These are phyloP conservation scores for Machimus rusticus DNA, from an alignment of 2,888 invertebrate species.

Conservation along the genomic window DNA sequence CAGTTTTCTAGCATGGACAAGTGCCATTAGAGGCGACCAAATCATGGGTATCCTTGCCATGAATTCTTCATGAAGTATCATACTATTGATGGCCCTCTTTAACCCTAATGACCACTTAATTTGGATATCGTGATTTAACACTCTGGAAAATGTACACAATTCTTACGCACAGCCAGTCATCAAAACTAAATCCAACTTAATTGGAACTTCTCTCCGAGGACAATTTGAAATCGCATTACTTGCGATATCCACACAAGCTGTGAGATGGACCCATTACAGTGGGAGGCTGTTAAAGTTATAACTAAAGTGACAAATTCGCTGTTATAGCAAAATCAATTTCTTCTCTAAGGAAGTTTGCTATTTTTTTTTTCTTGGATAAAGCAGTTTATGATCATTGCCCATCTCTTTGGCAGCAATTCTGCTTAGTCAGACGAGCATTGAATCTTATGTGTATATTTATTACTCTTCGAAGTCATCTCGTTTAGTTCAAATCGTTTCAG, in stretches of 20 bases:
- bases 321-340: conserved; percentile 8
- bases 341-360: neutral
- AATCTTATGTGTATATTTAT: neutral
- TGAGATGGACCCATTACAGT: neutral
- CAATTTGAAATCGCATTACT: neutral
- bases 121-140: conserved; percentile 14
- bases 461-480: neutral
- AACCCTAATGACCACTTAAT: conserved; percentile 10
- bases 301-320: neutral
- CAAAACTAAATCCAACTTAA: neutral
- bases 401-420: neutral
- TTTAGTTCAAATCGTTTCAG: neutral
- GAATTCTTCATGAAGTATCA: conserved; percentile 5
- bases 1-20: neutral
- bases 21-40: neutral
- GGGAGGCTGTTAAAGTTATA: neutral
- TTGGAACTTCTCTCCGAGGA: neutral
- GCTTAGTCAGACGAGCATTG: neutral
- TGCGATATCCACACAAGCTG: neutral
- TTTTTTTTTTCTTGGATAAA: neutral
- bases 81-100: neutral
- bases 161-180: neutral
- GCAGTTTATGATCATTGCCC: neutral
- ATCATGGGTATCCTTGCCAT: neutral
- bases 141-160: neutral